phyloP scores from a whole-genome alignment of 2,113 vertebrate species.

The Apistogramma diplotaenia region DNA sequence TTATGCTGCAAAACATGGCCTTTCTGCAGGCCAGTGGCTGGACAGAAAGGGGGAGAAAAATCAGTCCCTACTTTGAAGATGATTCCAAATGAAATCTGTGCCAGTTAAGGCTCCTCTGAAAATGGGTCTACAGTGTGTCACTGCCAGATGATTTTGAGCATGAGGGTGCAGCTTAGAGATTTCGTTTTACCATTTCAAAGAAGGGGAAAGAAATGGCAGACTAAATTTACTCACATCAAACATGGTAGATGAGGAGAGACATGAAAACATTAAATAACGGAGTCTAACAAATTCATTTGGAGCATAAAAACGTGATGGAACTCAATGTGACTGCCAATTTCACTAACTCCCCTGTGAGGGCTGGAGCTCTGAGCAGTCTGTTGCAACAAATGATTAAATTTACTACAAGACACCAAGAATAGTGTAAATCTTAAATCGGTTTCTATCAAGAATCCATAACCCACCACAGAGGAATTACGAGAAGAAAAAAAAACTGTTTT shows the following conservation, averaged over 20 bases:
- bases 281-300: neutral
- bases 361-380: neutral
- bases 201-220: neutral
- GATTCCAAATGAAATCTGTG: constrained; percentile 60
- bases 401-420: neutral
- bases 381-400: constrained; percentile 5
- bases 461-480: neutral
- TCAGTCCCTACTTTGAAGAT: constrained; percentile 58
- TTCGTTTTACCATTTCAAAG: constrained; percentile 45
- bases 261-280: neutral
- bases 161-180: constrained; percentile 27
- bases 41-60: neutral
- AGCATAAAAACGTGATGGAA: constrained; percentile 23
- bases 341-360: neutral
- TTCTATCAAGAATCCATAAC: neutral
- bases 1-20: constrained; percentile 46
- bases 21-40: constrained; percentile 34
- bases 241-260: neutral
- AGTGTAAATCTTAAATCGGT: neutral
- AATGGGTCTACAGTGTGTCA: constrained; percentile 22
- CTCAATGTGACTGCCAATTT: constrained; percentile 6
- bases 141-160: constrained; percentile 53
- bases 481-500: neutral
- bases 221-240: constrained; percentile 18
- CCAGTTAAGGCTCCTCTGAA: constrained; percentile 59